These are phyloP conservation scores for Ormia ochracea DNA, from an alignment of 2,888 invertebrate species.

Conservation along the genomic window DNA sequence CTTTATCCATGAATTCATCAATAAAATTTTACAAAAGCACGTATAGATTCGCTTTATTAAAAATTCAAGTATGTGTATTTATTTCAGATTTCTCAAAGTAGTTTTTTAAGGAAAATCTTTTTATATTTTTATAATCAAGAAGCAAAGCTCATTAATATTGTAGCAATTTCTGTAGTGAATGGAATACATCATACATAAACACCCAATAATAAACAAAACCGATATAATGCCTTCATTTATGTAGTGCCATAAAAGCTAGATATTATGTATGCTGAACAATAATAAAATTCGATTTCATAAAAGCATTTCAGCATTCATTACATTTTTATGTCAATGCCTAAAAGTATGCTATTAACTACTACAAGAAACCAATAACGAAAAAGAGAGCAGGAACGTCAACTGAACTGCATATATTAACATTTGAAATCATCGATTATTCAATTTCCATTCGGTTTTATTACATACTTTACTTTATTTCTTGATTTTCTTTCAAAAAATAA, in stretches of 20 bases:
- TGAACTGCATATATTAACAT: constrained; percentile 55
- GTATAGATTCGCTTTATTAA: too few species aligned
- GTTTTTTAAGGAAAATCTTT: background rate
- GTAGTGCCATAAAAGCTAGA: constrained; percentile 37
- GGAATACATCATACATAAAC: background rate
- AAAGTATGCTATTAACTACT: constrained; percentile 56
- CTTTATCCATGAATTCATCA: too few species aligned
- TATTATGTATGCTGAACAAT: constrained; percentile 31
- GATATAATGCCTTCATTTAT: constrained; percentile 26
- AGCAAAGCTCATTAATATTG: background rate
- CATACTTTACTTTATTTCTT: constrained; percentile 33
- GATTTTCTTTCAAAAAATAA: constrained; percentile 1
- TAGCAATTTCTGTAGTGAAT: background rate
- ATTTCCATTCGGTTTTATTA: constrained; percentile 41
- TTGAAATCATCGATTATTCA: constrained; percentile 43
- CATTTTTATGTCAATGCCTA: constrained; percentile 34
- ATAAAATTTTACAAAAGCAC: too few species aligned
- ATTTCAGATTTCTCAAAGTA: background rate
- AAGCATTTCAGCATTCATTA: constrained; percentile 28
- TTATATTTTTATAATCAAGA: background rate
- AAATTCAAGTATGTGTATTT: too few species aligned
- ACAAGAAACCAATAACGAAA: background rate
- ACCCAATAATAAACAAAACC: background rate
- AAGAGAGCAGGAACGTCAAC: constrained; percentile 12
- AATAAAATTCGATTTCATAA: constrained; percentile 40